Percentiles rank a stretch among this genome's conserved stretches.
phyloP scores from a whole-genome alignment of 1,140 invertebrate genomes.

The Psilanteris sp. region DNA sequence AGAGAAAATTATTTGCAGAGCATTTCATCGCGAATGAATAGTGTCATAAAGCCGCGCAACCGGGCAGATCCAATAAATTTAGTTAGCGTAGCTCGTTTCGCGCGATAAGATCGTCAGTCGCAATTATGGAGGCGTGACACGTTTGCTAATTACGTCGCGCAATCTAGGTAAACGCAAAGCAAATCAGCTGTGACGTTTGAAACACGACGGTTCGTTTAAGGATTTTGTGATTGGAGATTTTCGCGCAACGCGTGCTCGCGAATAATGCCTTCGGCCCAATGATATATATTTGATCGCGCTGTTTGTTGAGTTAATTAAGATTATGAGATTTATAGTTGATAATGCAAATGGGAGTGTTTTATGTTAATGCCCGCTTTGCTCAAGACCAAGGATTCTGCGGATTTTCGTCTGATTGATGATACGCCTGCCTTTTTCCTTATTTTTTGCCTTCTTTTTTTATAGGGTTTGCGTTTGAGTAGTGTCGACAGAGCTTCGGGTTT shows the following conservation, averaged over 20 bases:
- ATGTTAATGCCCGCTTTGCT: conserved; percentile 7
- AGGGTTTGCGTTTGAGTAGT: too few species aligned
- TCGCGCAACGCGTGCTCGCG: conserved; percentile 33
- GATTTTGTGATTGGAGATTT: conserved; percentile 33
- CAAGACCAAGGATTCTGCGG: not conserved
- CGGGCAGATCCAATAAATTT: conserved; percentile 61
- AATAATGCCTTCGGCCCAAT: conserved; percentile 21
- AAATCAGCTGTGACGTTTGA: conserved; percentile 48
- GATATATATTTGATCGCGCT: conserved; percentile 23
- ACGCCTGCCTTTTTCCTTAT: too few species aligned
- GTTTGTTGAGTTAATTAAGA: conserved; percentile 51
- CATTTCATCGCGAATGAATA: conserved; percentile 6
- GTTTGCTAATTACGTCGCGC: conserved; percentile 60
- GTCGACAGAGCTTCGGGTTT: too few species aligned
- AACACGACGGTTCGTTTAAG: conserved; percentile 27
- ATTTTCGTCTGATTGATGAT: conserved; percentile 3
- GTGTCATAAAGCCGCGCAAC: conserved; percentile 38
- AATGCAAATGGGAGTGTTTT: conserved; percentile 15
- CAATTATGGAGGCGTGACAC: conserved; percentile 62
- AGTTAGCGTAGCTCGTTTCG: conserved; percentile 30
- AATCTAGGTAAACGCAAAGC: conserved; percentile 55
- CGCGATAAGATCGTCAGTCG: conserved; percentile 61
- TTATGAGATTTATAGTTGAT: conserved; percentile 44
- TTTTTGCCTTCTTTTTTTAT: too few species aligned
- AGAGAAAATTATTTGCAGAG: not conserved